Base-by-base conservation (phyloP, 2,797 vertebrate species). In the Nannoperca australis region DNA sequence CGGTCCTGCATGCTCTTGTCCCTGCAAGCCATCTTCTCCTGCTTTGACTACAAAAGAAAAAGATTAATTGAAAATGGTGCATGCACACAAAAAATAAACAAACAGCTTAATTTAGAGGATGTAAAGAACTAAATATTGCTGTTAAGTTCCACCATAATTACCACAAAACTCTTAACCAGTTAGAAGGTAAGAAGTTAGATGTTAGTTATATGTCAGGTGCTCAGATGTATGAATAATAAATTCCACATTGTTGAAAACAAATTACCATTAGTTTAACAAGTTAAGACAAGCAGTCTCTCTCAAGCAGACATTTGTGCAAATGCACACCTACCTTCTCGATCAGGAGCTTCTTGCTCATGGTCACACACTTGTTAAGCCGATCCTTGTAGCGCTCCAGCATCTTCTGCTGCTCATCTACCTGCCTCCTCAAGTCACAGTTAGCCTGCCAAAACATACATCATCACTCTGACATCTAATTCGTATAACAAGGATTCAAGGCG, bases 1-100 rank as follows among this genome's bases (percentile, higher is more conserved):
- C 98, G 96, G 84, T 99, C 98, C 93, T 99, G 98, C 98, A 99
- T 99, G 93, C 97, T 99, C 91, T 99, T 99, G 91, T 99, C 98
- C 87, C 97, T 94, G 91, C 97, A 99, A 0, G 97, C 96, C 95
- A 97, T 97, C 91, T 98, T 98, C 92, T 99, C 98, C 92, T 98
- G 97, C 90, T 99, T 99, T n/a, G 98, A 98, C 98, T 99, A 84
- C 49, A 75, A 7, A 64, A 61, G 55, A 56, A 38, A 47, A 38
- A 69, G 2, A 69, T n/a, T 2, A 65, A 58, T 14, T 22, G 10
- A 55, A 45, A 74, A 58, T 4, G 42, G 92, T 44, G 2, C 15
- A 70, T 34, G 42, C 32, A 47, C 10, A 50, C 7, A n/a, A 4
- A 59, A 12, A 17, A 20, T 9, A 27, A 27, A 27, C 24, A 27